Evolutionary conservation across 2,797 vertebrate genomes (phyloP).

Genomic region (Spinus pinus): DNA sequence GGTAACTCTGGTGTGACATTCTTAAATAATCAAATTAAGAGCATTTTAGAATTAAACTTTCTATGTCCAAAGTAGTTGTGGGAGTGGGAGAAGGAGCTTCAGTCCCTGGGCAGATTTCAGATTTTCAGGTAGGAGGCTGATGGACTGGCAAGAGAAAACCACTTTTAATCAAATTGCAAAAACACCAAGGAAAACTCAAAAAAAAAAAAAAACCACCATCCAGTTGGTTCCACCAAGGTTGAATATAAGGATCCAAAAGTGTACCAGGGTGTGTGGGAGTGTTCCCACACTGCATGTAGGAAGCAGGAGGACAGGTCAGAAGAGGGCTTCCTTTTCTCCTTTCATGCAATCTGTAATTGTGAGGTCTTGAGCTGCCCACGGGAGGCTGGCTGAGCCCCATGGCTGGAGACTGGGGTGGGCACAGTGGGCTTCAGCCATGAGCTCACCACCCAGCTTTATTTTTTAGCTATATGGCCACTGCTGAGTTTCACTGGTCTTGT

Average conservation of each 20-base stretch:
- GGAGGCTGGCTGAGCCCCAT: neutral
- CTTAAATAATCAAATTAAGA: neutral
- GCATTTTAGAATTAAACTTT: neutral
- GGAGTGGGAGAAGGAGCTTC: neutral
- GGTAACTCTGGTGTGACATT: neutral
- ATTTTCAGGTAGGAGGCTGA: neutral
- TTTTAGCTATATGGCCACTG: neutral
- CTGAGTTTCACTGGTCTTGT: neutral
- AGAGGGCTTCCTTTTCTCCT: neutral
- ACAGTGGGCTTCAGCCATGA: fast-evolving
- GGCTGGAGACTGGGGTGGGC: fast-evolving
- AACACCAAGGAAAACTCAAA: neutral
- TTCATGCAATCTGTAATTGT: neutral
- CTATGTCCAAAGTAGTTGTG: neutral
- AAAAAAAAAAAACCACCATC: neutral
- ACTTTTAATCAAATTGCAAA: neutral
- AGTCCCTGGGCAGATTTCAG: neutral
- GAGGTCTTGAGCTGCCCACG: neutral
- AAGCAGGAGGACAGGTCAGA: neutral
- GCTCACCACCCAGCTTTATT: neutral
- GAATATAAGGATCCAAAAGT: neutral
- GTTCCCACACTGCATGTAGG: neutral
- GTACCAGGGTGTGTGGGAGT: neutral
- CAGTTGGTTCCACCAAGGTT: neutral
- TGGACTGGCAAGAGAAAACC: neutral